Conservation (phyloP, 1,140 invertebrate species). For the Caerostris extrusa region DNA sequence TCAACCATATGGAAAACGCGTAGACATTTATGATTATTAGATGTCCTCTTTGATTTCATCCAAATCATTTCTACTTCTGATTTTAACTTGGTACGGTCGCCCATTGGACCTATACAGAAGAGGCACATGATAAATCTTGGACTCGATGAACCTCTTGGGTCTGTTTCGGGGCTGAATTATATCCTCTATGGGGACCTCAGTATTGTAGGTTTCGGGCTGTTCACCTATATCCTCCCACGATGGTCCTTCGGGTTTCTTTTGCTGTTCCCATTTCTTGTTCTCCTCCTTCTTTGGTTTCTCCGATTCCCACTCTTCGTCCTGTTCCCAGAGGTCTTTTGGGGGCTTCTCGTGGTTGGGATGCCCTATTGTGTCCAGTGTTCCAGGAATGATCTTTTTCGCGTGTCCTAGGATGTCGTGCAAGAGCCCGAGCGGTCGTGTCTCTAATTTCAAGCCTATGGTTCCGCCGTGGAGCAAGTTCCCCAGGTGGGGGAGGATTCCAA, state of each 20-base stretch:
- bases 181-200: not conserved
- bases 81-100: constrained; percentile 2
- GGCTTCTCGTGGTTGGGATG: not conserved
- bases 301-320: not conserved
- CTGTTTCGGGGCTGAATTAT: constrained; percentile 25
- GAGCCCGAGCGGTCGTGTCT: not conserved
- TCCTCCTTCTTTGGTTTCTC: not conserved
- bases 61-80: not conserved
- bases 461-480: not conserved
- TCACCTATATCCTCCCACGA: constrained; percentile 65
- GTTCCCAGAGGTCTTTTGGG: not conserved
- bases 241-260: not conserved
- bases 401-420: not conserved
- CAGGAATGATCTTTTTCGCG: constrained; percentile 5
- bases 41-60: not conserved
- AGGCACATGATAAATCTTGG: constrained; percentile 40
- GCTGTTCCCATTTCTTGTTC: not conserved
- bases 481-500: not conserved
- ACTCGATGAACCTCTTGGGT: constrained; percentile 36
- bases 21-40: too few relatives aligned
- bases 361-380: not conserved
- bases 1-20: too few relatives aligned
- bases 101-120: constrained; percentile 19
- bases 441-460: not conserved
- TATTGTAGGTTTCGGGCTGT: not conserved